Percentiles rank a stretch among this genome's conserved stretches.
phyloP scores from a whole-genome alignment of 2,888 invertebrate species.

The Harpagoxenus sublaevis region DNA sequence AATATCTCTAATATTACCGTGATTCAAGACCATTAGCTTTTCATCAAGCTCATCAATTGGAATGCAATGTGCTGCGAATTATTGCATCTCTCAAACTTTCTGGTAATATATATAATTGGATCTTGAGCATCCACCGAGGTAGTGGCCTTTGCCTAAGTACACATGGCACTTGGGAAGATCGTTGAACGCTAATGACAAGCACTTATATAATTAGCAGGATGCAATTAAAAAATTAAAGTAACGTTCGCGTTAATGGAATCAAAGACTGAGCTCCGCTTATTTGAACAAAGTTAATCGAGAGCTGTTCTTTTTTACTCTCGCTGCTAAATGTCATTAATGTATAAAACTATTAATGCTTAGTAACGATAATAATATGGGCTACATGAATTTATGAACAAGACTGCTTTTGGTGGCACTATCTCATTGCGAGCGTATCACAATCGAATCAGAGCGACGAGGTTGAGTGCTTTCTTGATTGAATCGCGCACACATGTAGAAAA shows the following conservation, averaged over 20 bases:
- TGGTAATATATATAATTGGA: constrained; percentile 27
- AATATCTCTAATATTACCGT: constrained; percentile 1
- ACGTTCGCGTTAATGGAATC: constrained; percentile 25
- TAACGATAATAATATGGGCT: neutral
- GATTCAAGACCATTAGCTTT: neutral
- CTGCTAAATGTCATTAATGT: neutral
- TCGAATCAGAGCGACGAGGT: constrained; percentile 14
- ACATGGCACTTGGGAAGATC: constrained; percentile 46
- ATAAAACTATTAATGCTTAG: neutral
- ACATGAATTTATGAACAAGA: neutral
- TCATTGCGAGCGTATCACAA: constrained; percentile 16
- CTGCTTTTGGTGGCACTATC: constrained; percentile 1
- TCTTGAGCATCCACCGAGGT: constrained; percentile 15
- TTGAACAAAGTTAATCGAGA: constrained; percentile 5
- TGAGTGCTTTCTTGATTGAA: constrained; percentile 40
- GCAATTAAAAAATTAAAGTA: constrained; percentile 56
- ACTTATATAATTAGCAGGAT: constrained; percentile 38
- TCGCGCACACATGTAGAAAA: neutral
- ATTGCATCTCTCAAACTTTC: constrained; percentile 36
- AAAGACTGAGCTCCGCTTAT: neutral
- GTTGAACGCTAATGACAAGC: constrained; percentile 48
- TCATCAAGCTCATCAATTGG: constrained; percentile 1
- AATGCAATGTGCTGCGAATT: constrained; percentile 30
- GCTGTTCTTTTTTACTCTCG: neutral
- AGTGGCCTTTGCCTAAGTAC: constrained; percentile 39